Evolutionary conservation across 2,888 invertebrate species (phyloP), one percentile per base, ranked within the genome.

Genomic region (Dascillus cervinus): DNA sequence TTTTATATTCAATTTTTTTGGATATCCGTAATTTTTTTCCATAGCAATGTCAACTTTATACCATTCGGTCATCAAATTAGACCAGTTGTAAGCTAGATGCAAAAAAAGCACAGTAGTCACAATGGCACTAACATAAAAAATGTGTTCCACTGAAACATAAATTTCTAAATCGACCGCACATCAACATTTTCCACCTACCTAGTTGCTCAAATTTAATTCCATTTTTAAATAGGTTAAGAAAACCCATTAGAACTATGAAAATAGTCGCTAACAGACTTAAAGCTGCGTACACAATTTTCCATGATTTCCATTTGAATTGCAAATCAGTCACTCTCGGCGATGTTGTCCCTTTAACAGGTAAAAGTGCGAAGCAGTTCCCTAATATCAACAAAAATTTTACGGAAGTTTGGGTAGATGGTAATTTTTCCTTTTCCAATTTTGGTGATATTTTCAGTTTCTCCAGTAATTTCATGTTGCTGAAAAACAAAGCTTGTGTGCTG

Each of bases 11-110:
- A 38, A 13, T 5, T 17, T 10, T 23, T 35, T 21, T 13, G 35
- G 38, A 20, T 35, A 39, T 5, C 38, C 41, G 22, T 43, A 43
- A 22, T 26, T 35, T 14, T 34, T 35, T 12, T 34, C 6, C 33
- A 48, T 34, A 3, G 35, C 26, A 5, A 21, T 11, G 14, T 48
- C 48, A 1, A 42, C 31, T 14, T 26, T 26, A 14, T 13, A 29
- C 48, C 48, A 48, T 6, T 42, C 29, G 10, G 11, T 19, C 14
- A 60, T 55, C 3, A 71, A 49, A 10, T 45, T 46, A 1, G 69
- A 67, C 71, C 71, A 71, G 12, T 58, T 49, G 28, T 48, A 58
- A 1, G 69, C 66, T 23, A 71, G 46, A 31, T 60, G 66, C 44
- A 75, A 60, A 14, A 73, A 73, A 1, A 75, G 44, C 2, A 72